Evolutionary conservation across 2,113 vertebrate genomes (phyloP).

Genomic region (Gasterosteus aculeatus): DNA sequence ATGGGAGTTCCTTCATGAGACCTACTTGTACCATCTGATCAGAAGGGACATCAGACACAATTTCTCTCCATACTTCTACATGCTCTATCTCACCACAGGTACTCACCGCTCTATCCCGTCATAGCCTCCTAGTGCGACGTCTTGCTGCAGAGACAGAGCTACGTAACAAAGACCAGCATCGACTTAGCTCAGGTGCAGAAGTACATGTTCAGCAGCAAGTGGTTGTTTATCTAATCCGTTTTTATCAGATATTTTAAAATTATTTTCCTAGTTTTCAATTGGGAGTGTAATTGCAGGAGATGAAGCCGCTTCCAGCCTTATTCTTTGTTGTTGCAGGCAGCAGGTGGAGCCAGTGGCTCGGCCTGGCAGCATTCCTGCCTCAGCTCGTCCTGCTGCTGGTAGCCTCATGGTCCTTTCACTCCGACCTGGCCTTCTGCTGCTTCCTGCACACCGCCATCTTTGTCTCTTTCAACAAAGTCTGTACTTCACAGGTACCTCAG

Average conservation of each 20-base stretch:
- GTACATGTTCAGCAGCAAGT: not conserved
- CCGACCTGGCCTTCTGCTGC: conserved; percentile 89
- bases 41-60: conserved; percentile 94
- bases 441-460: conserved; percentile 93
- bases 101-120: not conserved
- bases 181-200: not conserved
- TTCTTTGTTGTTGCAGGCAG: conserved; percentile 73
- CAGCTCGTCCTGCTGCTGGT: conserved; percentile 85
- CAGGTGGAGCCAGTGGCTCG: conserved; percentile 84
- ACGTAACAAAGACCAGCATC: not conserved
- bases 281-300: not conserved
- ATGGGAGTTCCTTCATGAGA: conserved; percentile 91
- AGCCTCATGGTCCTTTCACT: conserved; percentile 84
- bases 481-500: conserved; percentile 90
- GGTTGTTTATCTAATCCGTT: not conserved
- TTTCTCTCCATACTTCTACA: conserved; percentile 97
- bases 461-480: conserved; percentile 98
- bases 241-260: not conserved
- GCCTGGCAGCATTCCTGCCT: conserved; percentile 88
- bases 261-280: not conserved
- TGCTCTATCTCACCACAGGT: conserved; percentile 92
- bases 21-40: conserved; percentile 94
- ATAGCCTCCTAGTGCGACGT: not conserved
- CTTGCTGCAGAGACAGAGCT: not conserved
- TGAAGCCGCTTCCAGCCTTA: not conserved